These are phyloP conservation scores for Psylliodes chrysocephalus DNA, from an alignment of 2,888 invertebrate genomes.

Conservation along the genomic window DNA sequence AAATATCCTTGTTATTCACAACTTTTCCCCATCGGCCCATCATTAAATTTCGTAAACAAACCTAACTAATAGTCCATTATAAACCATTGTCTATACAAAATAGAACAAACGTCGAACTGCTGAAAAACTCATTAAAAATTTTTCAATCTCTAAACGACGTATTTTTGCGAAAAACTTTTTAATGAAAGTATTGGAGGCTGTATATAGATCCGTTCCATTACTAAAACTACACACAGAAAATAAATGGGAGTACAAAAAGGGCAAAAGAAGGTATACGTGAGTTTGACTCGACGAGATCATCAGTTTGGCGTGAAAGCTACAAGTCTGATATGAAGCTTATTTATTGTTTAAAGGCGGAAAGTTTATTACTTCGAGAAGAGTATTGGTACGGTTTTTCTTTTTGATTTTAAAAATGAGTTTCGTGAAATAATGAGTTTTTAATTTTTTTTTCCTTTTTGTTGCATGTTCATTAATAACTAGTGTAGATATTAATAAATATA, in stretches of 20 bases:
- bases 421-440: too few relatives aligned
- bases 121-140: constrained; percentile 7
- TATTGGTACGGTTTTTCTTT: too few relatives aligned
- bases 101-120: neutral
- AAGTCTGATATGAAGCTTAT: constrained; percentile 30
- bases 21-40: too few relatives aligned
- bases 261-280: neutral
- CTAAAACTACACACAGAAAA: neutral
- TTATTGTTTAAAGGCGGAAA: neutral
- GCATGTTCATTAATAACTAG: too few relatives aligned
- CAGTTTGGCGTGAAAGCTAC: constrained; percentile 28
- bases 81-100: too few relatives aligned
- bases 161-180: neutral
- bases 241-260: neutral
- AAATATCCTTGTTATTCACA: too few relatives aligned
- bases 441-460: too few relatives aligned
- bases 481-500: too few relatives aligned
- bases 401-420: too few relatives aligned
- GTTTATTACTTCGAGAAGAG: too few relatives aligned
- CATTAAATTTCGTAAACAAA: too few relatives aligned
- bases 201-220: neutral
- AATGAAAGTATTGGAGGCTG: neutral
- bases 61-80: too few relatives aligned
- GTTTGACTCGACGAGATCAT: constrained; percentile 40
- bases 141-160: neutral